Evolutionary conservation across 2,113 vertebrate genomes (phyloP), one percentile per base, ranked within the genome.

Genomic region (Pachypanchax playfairii): DNA sequence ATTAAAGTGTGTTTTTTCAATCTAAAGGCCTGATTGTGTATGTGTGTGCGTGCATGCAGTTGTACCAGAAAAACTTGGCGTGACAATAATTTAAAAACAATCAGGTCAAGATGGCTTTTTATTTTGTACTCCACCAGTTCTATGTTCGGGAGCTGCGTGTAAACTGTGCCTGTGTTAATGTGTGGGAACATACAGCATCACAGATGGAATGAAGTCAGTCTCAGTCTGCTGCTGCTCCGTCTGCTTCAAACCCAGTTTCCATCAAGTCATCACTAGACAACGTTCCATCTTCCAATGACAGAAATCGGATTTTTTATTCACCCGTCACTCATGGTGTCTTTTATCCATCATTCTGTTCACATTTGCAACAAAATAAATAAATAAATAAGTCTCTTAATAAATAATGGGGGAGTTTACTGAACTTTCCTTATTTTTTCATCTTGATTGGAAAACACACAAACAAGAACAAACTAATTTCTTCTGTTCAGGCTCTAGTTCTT

Each of bases 21-120:
- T 66, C 49, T 42, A 52, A 65, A 39, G 71, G 62, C 42, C 39
- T 51, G 62, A 68, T 53, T 75, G 43, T 58, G 64, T 56, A 43
- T 55, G 60, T 60, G 72, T 33, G 38, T 46, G 63, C 28, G 58
- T 25, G 46, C 11, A 12, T 46, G 33, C 33, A 54, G 47, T 54
- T 20, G 10, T 54, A 31, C 29, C 4, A 21, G 47, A 59, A 59
- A 70, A 49, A 67, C 36, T 36, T 75, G 59, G 66, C 67, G 22
- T 72, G 38, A 60, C 65, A 56, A 61, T 57, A 70, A 85, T 75
- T 87, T 82, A 74, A 81, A 87, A 87, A 61, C 13, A 25, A 83
- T 79, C 84, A 79, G 62, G 29, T 77, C 58, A 59, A 77, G 72
- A 82, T 66, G 64, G 31, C 64, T 69, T 60, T 61, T 82, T 84